Conservation (phyloP, 2,113 vertebrate species). For the Vanacampus margaritifer region DNA sequence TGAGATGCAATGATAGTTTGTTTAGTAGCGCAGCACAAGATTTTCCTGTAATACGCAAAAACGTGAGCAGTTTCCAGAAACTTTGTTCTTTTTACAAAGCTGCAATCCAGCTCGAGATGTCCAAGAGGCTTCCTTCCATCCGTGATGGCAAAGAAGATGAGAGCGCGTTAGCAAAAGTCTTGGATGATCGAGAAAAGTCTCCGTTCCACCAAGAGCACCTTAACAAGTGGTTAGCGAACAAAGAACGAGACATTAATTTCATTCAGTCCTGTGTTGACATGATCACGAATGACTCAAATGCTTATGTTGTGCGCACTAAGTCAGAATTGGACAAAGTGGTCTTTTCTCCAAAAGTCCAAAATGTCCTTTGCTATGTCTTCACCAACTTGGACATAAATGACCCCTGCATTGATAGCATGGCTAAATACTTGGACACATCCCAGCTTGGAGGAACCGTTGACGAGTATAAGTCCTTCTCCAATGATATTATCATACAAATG, state of each 20-base stretch:
- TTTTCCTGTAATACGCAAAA: background rate
- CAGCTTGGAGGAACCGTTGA: background rate
- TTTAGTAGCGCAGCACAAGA: background rate
- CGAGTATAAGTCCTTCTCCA: background rate
- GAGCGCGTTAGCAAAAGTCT: background rate
- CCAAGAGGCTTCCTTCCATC: background rate
- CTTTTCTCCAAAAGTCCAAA: background rate
- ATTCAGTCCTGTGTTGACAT: background rate
- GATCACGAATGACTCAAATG: background rate
- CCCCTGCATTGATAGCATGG: background rate
- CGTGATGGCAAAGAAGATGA: background rate
- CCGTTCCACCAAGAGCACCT: background rate
- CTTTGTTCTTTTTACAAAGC: background rate
- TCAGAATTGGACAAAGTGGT: background rate
- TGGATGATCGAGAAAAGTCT: background rate
- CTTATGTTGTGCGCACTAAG: background rate
- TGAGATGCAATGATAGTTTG: conserved; percentile 1
- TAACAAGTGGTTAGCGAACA: background rate
- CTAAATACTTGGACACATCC: background rate
- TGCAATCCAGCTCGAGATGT: background rate
- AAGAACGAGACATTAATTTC: background rate
- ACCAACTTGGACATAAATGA: background rate
- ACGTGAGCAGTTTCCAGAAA: background rate
- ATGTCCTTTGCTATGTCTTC: conserved; percentile 3
- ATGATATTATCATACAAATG: background rate